Conservation (phyloP, 2,797 vertebrate genomes). For the Arnoldichthys spilopterus region DNA sequence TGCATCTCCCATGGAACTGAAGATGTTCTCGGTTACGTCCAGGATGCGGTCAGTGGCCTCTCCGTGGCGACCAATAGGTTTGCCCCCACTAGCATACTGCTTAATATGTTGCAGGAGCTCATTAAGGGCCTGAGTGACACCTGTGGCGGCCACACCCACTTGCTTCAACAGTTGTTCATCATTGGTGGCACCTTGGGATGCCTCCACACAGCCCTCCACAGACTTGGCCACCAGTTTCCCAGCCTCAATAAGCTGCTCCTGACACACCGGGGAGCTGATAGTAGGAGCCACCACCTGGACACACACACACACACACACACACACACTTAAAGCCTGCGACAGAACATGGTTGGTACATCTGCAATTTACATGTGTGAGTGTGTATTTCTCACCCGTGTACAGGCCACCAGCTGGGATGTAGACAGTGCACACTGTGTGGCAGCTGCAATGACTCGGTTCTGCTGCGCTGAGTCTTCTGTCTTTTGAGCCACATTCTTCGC, state of each 20-base stretch:
- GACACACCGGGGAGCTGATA: slow-evolving; percentile 96
- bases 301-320: slow-evolving; percentile 1
- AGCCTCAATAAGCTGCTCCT: slow-evolving; percentile 95
- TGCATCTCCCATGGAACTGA: slow-evolving; percentile 97
- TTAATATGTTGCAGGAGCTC: slow-evolving; percentile 96
- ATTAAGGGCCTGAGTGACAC: slow-evolving; percentile 94
- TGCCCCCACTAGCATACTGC: slow-evolving; percentile 88
- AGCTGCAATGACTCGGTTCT: slow-evolving; percentile 94
- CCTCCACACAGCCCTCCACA: slow-evolving; percentile 93
- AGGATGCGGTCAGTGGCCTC: slow-evolving; percentile 97
- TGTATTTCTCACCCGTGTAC: slow-evolving; percentile 87
- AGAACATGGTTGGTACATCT: not conserved
- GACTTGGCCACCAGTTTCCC: slow-evolving; percentile 96
- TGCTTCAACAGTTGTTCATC: slow-evolving; percentile 93
- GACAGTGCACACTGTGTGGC: slow-evolving; percentile 97
- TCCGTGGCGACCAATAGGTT: slow-evolving; percentile 92
- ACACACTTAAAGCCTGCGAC: not conserved
- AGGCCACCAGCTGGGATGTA: slow-evolving; percentile 96
- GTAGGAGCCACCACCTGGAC: slow-evolving; percentile 94
- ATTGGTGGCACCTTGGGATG: slow-evolving; percentile 88
- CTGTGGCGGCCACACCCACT: slow-evolving; percentile 90
- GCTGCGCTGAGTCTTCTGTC: slow-evolving; percentile 87
- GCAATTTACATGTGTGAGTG: too few species aligned
- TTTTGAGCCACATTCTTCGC: slow-evolving; percentile 97
- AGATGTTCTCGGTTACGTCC: slow-evolving; percentile 97